Conservation (phyloP, 2,113 vertebrate species). For the Odontophorus gujanensis region DNA sequence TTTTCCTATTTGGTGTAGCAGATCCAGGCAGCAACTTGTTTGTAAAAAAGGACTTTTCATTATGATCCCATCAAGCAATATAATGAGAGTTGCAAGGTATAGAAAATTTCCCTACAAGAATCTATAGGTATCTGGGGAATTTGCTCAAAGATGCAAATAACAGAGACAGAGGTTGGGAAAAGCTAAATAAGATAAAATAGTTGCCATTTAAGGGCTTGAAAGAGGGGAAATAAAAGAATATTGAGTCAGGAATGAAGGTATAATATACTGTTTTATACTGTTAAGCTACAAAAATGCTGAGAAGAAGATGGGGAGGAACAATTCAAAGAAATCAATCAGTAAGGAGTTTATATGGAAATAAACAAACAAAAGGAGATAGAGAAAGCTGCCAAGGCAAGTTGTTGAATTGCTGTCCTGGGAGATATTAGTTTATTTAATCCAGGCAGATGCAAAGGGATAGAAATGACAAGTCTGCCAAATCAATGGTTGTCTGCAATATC, state of each 20-base stretch:
- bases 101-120: neutral
- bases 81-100: neutral
- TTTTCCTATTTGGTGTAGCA: rapidly evolving
- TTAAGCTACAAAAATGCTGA: neutral
- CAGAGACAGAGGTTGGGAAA: neutral
- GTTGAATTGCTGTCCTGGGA: neutral
- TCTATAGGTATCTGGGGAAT: neutral
- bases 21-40: neutral
- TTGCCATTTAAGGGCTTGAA: neutral
- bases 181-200: neutral
- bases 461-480: constrained; percentile 2
- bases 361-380: neutral
- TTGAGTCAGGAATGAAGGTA: neutral
- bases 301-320: neutral
- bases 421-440: neutral
- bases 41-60: neutral
- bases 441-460: neutral
- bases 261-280: neutral
- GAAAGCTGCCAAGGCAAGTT: neutral
- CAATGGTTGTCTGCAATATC: neutral
- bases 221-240: neutral
- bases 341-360: neutral
- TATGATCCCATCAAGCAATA: neutral
- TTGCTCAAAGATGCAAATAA: neutral
- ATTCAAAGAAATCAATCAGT: neutral